Percentiles rank a stretch among this genome's conserved stretches.
phyloP scores from a whole-genome alignment of 2,888 invertebrate genomes.

The Microctonus hyperodae region DNA sequence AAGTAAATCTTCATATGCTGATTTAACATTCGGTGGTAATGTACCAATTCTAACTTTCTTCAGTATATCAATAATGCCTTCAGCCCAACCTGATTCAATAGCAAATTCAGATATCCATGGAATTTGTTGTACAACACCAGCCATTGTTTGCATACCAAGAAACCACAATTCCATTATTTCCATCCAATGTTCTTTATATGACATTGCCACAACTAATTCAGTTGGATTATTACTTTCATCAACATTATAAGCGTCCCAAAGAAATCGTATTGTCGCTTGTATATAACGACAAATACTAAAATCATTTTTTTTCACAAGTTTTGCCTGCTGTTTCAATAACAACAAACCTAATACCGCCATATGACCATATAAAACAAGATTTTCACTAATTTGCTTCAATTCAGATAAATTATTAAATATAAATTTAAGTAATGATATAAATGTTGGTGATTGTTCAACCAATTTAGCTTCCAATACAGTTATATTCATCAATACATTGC shows the following conservation, averaged over 20 bases:
- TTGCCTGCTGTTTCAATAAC: constrained; percentile 82
- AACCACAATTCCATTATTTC: constrained; percentile 93
- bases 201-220: constrained; percentile 82
- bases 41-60: constrained; percentile 84
- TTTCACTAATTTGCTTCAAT: constrained; percentile 82
- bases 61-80: constrained; percentile 83
- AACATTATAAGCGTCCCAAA: constrained; percentile 92
- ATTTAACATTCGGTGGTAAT: constrained; percentile 83
- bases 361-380: constrained; percentile 86
- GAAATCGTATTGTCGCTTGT: constrained; percentile 86
- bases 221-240: constrained; percentile 87
- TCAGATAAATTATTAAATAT: constrained; percentile 86
- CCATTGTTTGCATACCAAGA: constrained; percentile 92
- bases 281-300: constrained; percentile 89
- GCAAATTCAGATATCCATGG: constrained; percentile 92
- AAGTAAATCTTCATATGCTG: constrained; percentile 89
- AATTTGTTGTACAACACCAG: constrained; percentile 79
- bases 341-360: constrained; percentile 83
- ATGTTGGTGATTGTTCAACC: constrained; percentile 79
- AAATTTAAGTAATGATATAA: constrained; percentile 83
- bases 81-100: constrained; percentile 93
- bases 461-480: constrained; percentile 86
- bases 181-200: constrained; percentile 88
- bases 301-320: constrained; percentile 85
- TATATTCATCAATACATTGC: constrained; percentile 92